Evolutionary conservation across 2,797 vertebrate genomes (phyloP).

Genomic region (Liasis olivaceus): DNA sequence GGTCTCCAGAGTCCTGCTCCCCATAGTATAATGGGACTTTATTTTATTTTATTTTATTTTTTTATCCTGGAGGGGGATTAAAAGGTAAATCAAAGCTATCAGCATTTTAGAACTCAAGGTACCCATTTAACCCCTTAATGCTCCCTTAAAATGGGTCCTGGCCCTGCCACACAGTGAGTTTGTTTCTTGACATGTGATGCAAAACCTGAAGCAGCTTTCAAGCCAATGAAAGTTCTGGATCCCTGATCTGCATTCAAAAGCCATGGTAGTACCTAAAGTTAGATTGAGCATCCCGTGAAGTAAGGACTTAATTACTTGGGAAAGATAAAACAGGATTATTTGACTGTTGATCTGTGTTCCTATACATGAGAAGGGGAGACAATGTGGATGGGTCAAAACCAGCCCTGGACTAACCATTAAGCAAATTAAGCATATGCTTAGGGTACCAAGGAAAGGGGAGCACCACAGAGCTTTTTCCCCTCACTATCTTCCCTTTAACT

Average conservation of each 20-base stretch:
- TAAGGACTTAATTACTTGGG: background rate
- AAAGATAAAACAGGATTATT: background rate
- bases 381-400: background rate
- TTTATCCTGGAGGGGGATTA: background rate
- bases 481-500: background rate
- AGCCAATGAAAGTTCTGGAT: background rate
- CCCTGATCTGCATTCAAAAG: background rate
- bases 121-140: background rate
- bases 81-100: background rate
- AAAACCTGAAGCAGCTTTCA: background rate
- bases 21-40: background rate
- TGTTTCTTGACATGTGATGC: background rate
- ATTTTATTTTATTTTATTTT: background rate
- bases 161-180: background rate
- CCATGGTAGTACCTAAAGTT: background rate
- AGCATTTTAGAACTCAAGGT: background rate
- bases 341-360: background rate
- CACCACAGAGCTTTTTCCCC: background rate
- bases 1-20: background rate
- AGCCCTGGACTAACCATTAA: background rate
- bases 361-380: background rate
- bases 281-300: background rate
- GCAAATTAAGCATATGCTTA: background rate
- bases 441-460: background rate
- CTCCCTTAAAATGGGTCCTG: background rate